A percentile compares a stretch with the other conserved stretches of the same genome.
Evolutionary conservation across 1,140 invertebrate species (phyloP).

Genomic region (Drosophila navojoa): DNA sequence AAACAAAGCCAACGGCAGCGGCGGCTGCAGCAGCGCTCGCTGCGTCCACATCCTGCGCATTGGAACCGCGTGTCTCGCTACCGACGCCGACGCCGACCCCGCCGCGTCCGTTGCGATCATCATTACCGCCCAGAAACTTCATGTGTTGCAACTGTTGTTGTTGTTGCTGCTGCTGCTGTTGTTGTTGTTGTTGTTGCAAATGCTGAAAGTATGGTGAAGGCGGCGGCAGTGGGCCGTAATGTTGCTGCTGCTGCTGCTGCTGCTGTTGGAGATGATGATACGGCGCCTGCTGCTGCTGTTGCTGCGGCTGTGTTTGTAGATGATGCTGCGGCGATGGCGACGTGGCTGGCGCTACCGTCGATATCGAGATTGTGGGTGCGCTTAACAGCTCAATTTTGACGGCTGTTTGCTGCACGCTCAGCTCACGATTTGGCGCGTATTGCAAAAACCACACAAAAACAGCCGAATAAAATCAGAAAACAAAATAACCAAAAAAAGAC

Average conservation of each 20-base stretch:
- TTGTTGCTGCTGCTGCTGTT: slow-evolving; percentile 40
- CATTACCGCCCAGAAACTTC: slow-evolving; percentile 83
- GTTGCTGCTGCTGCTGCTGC: slow-evolving; percentile 46
- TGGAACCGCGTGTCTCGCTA: slow-evolving; percentile 55
- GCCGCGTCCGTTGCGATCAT: slow-evolving; percentile 81
- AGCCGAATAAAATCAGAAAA: slow-evolving; percentile 1
- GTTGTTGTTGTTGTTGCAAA: slow-evolving; percentile 33
- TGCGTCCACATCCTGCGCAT: slow-evolving; percentile 65
- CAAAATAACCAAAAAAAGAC: not conserved
- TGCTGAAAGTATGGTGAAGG: slow-evolving; percentile 53
- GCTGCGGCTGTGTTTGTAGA: slow-evolving; percentile 29
- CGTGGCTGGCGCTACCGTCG: slow-evolving; percentile 69
- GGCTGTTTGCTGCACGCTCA: slow-evolving; percentile 76
- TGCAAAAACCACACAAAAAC: slow-evolving; percentile 51
- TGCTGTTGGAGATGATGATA: slow-evolving; percentile 25
- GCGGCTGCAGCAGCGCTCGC: slow-evolving; percentile 73
- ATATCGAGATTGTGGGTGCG: slow-evolving; percentile 80
- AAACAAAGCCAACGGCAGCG: slow-evolving; percentile 77
- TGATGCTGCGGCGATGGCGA: slow-evolving; percentile 53
- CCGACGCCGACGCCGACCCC: slow-evolving; percentile 70
- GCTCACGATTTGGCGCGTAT: slow-evolving; percentile 70
- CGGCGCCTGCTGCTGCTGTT: slow-evolving; percentile 12
- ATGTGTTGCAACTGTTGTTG: slow-evolving; percentile 73
- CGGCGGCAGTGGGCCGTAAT: slow-evolving; percentile 42
- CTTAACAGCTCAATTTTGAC: slow-evolving; percentile 84